Percentiles rank a stretch among this genome's conserved stretches.
These are phyloP conservation scores for Tetranychus piercei DNA, from an alignment of 2,888 invertebrate species.

Conservation along the genomic window DNA sequence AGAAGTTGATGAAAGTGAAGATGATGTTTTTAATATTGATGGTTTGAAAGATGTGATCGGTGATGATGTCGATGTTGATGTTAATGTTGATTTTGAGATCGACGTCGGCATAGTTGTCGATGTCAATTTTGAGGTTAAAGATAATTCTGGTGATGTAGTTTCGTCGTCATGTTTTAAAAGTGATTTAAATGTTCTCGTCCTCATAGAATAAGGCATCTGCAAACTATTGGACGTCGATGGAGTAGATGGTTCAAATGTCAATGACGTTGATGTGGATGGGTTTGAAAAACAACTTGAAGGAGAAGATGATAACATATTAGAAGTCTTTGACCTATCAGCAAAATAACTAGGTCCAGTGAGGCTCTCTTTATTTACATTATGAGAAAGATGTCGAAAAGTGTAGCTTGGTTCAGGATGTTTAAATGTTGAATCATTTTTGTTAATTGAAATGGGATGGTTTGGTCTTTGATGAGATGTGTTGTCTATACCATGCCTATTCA, in stretches of 20 bases:
- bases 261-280: neutral
- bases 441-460: neutral
- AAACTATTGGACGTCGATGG: neutral
- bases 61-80: too few species aligned
- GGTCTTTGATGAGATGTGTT: neutral
- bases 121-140: too few species aligned
- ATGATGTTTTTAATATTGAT: too few species aligned
- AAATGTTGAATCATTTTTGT: neutral
- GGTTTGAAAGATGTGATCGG: too few species aligned
- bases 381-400: neutral
- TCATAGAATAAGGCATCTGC: neutral
- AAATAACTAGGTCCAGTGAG: too few species aligned
- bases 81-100: too few species aligned
- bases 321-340: too few species aligned
- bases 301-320: neutral
- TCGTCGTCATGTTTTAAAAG: neutral
- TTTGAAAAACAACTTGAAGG: neutral
- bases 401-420: neutral
- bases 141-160: neutral
- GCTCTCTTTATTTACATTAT: neutral
- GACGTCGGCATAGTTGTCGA: too few species aligned
- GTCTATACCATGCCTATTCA: neutral
- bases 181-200: neutral
- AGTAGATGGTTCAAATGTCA: neutral
- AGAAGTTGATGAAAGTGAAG: too few species aligned